These are phyloP conservation scores for Camponotus pennsylvanicus DNA, from an alignment of 1,140 invertebrate species.

Conservation along the genomic window DNA sequence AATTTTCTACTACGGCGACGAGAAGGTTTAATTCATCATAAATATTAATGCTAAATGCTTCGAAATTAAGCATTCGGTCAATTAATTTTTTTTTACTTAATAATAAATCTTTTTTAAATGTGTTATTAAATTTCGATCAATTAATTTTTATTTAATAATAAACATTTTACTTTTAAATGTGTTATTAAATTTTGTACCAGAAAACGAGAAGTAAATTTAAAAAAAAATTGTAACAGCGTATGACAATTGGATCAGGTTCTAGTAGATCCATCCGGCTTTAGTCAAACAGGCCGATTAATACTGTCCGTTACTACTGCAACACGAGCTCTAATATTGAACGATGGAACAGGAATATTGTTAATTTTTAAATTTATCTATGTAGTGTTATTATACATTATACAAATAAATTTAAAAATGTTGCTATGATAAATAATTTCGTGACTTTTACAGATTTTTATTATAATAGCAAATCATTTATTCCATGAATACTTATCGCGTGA, in stretches of 20 bases:
- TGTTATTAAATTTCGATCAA: neutral
- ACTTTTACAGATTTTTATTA: neutral
- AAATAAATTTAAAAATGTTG: neutral
- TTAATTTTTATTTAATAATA: neutral
- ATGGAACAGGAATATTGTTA: neutral
- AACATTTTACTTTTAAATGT: neutral
- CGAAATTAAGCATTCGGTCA: neutral
- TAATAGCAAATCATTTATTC: neutral
- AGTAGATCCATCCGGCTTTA: constrained; percentile 20
- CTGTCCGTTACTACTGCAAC: constrained; percentile 32
- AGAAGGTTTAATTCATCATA: neutral
- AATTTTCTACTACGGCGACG: neutral
- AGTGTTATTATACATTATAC: neutral
- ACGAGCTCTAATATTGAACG: constrained; percentile 7
- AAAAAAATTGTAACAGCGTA: neutral
- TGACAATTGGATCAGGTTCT: neutral
- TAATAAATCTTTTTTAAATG: neutral
- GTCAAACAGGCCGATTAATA: neutral
- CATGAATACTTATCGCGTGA: neutral
- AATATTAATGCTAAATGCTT: neutral
- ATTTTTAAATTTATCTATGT: too few relatives aligned
- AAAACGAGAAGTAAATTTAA: neutral
- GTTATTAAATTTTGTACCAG: neutral
- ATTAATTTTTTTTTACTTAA: neutral
- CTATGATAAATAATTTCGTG: neutral